Conservation (phyloP, 1,140 invertebrate species). For the Magallana ariakensis region DNA sequence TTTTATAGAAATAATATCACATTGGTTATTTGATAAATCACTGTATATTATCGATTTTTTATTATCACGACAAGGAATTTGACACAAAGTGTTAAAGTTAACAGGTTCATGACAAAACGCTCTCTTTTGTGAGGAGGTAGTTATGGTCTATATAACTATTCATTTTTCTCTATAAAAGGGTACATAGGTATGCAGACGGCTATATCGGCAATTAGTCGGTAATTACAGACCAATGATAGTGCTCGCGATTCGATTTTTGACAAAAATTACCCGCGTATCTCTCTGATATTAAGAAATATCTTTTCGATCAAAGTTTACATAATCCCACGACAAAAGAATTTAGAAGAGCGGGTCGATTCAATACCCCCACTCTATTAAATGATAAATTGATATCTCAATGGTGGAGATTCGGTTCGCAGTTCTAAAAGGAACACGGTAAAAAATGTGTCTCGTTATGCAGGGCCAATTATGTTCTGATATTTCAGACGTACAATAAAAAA, state of each 20-base stretch:
- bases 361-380: slow-evolving; percentile 15
- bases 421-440: not conserved
- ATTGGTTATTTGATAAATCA: too few species aligned
- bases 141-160: slow-evolving; percentile 11
- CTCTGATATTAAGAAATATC: slow-evolving; percentile 35
- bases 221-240: slow-evolving; percentile 13
- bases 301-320: slow-evolving; percentile 36
- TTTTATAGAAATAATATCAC: too few species aligned
- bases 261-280: slow-evolving; percentile 8
- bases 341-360: not conserved
- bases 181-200: not conserved
- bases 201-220: slow-evolving; percentile 12
- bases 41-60: not conserved
- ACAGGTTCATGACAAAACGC: not conserved
- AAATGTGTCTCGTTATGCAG: slow-evolving; percentile 1
- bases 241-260: slow-evolving; percentile 21
- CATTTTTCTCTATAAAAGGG: not conserved
- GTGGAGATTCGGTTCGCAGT: not conserved
- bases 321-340: slow-evolving; percentile 30
- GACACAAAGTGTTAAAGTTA: slow-evolving; percentile 10
- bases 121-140: not conserved
- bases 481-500: slow-evolving; percentile 37
- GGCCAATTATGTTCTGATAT: slow-evolving; percentile 26
- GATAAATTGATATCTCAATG: slow-evolving; percentile 33
- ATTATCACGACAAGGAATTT: not conserved